These are phyloP conservation scores for Anguilla megastoma DNA, from an alignment of 2,797 vertebrate genomes.

Conservation along the genomic window DNA sequence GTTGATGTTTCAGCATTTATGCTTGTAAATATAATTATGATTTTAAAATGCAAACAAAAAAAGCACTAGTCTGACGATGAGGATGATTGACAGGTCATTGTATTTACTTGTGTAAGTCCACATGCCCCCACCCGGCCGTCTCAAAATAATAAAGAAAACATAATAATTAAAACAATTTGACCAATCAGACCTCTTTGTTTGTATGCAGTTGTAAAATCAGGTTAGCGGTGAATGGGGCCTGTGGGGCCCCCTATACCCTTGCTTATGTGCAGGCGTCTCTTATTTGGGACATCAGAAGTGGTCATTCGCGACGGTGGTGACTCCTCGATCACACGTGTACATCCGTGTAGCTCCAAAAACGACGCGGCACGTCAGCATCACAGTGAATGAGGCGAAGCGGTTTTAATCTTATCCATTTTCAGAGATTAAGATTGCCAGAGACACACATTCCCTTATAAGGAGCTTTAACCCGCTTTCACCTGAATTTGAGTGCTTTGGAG, in stretches of 20 bases:
- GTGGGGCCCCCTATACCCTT: background rate
- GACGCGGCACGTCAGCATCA: background rate
- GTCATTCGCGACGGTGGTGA: background rate
- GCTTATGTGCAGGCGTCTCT: background rate
- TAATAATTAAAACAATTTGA: constrained; percentile 37
- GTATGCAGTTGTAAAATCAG: constrained; percentile 36
- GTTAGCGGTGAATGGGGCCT: background rate
- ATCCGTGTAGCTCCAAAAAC: background rate
- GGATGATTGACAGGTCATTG: constrained; percentile 13
- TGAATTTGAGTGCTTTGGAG: background rate
- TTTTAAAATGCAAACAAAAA: background rate
- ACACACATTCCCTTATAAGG: background rate
- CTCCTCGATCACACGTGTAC: background rate
- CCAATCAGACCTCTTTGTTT: constrained; percentile 44
- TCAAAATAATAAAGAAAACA: background rate
- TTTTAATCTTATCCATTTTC: background rate
- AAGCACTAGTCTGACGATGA: constrained; percentile 28
- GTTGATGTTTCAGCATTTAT: background rate
- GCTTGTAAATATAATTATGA: constrained; percentile 1
- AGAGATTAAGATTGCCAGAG: background rate
- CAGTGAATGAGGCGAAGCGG: background rate
- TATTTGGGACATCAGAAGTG: background rate
- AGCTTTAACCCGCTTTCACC: background rate
- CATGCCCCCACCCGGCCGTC: background rate
- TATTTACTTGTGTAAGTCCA: constrained; percentile 20